Evolutionary conservation across 2,797 vertebrate species (phyloP).

Genomic region (Cyprinodon diabolis): DNA sequence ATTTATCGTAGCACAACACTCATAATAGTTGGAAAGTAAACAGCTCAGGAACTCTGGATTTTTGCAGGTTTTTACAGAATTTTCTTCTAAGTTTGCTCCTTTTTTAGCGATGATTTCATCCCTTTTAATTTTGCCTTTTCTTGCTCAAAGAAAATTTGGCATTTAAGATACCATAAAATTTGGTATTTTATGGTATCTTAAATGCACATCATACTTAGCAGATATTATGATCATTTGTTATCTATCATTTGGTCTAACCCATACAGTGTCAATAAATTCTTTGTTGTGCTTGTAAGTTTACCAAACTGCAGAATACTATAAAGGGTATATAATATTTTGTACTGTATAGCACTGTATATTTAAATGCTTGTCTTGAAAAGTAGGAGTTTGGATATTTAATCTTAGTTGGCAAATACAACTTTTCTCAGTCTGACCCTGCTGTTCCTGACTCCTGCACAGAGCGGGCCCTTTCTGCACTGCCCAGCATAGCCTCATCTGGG

Average conservation of each 20-base stretch:
- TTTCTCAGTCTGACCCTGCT: constrained; percentile 58
- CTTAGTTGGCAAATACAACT: constrained; percentile 57
- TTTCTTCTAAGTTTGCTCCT: neutral
- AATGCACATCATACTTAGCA: neutral
- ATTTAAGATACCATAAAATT: too few species aligned
- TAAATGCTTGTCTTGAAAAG: constrained; percentile 37
- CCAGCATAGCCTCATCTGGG: constrained; percentile 62
- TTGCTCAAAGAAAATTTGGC: too few species aligned
- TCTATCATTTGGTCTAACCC: neutral
- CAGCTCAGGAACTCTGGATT: neutral
- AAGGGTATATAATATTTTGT: neutral
- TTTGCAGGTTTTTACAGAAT: neutral
- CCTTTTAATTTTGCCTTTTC: neutral
- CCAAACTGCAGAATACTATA: neutral
- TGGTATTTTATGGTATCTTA: too few species aligned
- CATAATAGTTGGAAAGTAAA: neutral
- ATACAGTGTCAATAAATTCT: neutral
- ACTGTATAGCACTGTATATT: neutral
- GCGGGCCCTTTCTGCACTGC: constrained; percentile 54
- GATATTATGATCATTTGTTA: neutral
- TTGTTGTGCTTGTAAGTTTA: neutral
- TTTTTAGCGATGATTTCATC: neutral
- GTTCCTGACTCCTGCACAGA: constrained; percentile 71
- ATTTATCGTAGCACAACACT: neutral
- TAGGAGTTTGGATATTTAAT: constrained; percentile 53